Evolutionary conservation across 2,888 invertebrate genomes (phyloP).

Genomic region (Monochamus alternatus): DNA sequence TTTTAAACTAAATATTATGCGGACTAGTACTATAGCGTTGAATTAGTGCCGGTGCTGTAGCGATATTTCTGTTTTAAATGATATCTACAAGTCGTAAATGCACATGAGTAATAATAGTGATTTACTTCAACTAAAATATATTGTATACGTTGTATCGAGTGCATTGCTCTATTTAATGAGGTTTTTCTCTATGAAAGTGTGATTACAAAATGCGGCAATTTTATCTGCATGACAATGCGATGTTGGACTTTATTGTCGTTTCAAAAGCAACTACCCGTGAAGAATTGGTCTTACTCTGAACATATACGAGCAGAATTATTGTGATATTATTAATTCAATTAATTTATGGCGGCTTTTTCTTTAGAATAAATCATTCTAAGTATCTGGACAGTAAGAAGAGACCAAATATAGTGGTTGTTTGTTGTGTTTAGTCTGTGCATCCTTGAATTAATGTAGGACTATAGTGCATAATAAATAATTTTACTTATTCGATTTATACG

Average conservation of each 20-base stretch:
- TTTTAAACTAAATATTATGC: too few species aligned
- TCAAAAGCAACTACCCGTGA: slow-evolving; percentile 55
- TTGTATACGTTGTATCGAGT: slow-evolving; percentile 40
- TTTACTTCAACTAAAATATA: slow-evolving; percentile 54
- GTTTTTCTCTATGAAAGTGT: slow-evolving; percentile 49
- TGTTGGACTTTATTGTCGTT: slow-evolving; percentile 46
- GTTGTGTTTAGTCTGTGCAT: not conserved
- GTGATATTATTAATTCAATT: slow-evolving; percentile 57
- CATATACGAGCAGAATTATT: slow-evolving; percentile 53
- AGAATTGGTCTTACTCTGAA: slow-evolving; percentile 54
- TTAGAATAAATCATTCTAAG: slow-evolving; percentile 52
- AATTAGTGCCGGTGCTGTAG: too few species aligned
- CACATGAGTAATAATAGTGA: slow-evolving; percentile 62
- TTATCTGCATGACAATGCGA: slow-evolving; percentile 52
- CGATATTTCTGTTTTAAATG: slow-evolving; percentile 43
- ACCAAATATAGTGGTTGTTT: slow-evolving; percentile 49
- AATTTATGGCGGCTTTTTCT: slow-evolving; percentile 55
- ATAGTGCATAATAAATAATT: slow-evolving; percentile 14
- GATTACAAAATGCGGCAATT: slow-evolving; percentile 48
- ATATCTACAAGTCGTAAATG: slow-evolving; percentile 53
- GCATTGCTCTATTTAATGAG: slow-evolving; percentile 56
- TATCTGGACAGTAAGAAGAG: slow-evolving; percentile 48
- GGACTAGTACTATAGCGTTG: too few species aligned
- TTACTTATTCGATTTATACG: not conserved
- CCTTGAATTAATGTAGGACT: slow-evolving; percentile 13